phyloP scores from a whole-genome alignment of 2,888 invertebrate genomes.

The Brachyopa scutellaris region DNA sequence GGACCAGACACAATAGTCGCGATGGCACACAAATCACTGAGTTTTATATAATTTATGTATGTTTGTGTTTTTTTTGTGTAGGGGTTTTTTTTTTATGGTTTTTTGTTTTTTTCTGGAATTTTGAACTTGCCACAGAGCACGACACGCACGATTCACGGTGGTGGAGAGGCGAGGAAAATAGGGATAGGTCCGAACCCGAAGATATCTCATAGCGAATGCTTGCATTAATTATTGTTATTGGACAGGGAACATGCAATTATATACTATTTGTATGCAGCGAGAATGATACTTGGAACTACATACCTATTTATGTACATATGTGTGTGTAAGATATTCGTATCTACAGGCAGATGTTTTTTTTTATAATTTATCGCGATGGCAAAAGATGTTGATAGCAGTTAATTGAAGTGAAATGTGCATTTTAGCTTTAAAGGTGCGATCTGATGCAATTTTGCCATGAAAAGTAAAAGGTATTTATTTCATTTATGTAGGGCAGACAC shows the following conservation, averaged over 20 bases:
- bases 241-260: constrained; percentile 33
- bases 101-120: background rate
- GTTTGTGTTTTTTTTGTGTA: constrained; percentile 1
- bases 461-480: too few relatives aligned
- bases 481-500: too few relatives aligned
- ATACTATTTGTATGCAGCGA: too few relatives aligned
- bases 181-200: constrained; percentile 44
- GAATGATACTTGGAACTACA: background rate
- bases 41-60: constrained; percentile 40
- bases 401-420: background rate
- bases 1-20: constrained; percentile 42
- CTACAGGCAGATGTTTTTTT: constrained; percentile 12
- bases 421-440: too few relatives aligned
- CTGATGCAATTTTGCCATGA: too few relatives aligned
- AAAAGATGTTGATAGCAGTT: background rate
- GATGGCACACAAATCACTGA: constrained; percentile 49
- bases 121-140: background rate
- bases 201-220: constrained; percentile 3
- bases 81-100: constrained; percentile 8
- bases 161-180: background rate
- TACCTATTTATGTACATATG: too few relatives aligned
- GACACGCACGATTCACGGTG: too few relatives aligned
- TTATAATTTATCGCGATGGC: too few relatives aligned
- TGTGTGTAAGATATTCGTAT: background rate
- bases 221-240: constrained; percentile 56